These are phyloP conservation scores for Herpetotheres cachinnans DNA, from an alignment of 2,113 vertebrate species.

Conservation along the genomic window DNA sequence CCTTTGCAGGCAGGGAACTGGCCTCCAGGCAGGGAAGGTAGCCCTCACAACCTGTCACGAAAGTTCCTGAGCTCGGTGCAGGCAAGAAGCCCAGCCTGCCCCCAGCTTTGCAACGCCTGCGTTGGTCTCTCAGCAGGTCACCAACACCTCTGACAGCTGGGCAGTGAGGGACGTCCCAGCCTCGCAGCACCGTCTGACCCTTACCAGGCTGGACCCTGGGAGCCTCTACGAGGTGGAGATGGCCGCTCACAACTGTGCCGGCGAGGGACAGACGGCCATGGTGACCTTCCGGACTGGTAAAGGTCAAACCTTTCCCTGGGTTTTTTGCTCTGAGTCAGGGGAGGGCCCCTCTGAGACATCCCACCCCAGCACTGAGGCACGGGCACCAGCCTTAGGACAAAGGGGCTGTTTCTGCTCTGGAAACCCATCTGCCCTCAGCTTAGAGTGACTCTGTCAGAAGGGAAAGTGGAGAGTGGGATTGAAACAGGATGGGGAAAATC, in stretches of 20 bases:
- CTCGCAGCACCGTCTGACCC: conserved; percentile 82
- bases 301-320: not conserved
- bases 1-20: not conserved
- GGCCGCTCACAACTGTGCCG: conserved; percentile 89
- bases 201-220: conserved; percentile 88
- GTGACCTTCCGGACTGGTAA: conserved; percentile 96
- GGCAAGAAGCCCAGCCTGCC: not conserved
- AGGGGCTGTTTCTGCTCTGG: not conserved
- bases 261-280: conserved; percentile 94
- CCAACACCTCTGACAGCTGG: conserved; percentile 84
- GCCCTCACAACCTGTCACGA: not conserved
- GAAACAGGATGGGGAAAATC: not conserved
- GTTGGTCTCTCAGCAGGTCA: conserved; percentile 75
- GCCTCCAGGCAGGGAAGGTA: not conserved
- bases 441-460: not conserved
- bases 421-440: not conserved
- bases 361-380: not conserved
- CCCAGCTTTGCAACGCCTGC: not conserved
- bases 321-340: not conserved
- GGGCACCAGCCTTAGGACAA: not conserved
- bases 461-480: not conserved
- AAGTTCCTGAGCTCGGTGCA: not conserved
- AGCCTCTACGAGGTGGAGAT: conserved; percentile 98
- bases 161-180: conserved; percentile 82
- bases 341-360: not conserved